Evolutionary conservation across 2,797 vertebrate species (phyloP).

Genomic region (Gymnothorax javanicus): DNA sequence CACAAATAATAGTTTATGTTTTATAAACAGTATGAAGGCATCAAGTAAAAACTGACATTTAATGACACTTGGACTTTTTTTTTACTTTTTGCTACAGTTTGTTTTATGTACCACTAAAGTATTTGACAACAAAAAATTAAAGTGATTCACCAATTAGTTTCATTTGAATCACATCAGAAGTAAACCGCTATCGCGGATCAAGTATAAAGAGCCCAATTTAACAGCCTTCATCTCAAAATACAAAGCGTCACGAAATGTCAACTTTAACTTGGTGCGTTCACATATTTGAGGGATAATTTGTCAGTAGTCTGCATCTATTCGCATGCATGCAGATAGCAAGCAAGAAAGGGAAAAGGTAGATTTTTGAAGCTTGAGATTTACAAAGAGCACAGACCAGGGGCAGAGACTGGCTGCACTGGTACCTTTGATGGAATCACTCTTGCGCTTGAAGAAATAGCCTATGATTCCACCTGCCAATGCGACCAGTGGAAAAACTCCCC

Average conservation of each 20-base stretch:
- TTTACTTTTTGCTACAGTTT: too few relatives aligned
- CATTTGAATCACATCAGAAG: too few relatives aligned
- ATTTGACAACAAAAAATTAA: too few relatives aligned
- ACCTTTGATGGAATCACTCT: slow-evolving; percentile 14
- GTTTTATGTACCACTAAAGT: too few relatives aligned
- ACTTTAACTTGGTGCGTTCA: too few relatives aligned
- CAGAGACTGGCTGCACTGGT: neutral
- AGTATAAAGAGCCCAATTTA: too few relatives aligned
- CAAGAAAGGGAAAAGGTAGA: neutral
- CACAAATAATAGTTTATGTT: neutral
- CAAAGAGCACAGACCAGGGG: neutral
- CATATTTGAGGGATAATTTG: neutral
- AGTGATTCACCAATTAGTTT: too few relatives aligned
- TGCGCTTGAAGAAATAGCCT: slow-evolving; percentile 11
- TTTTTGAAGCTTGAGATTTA: neutral
- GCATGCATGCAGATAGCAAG: neutral
- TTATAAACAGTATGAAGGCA: neutral
- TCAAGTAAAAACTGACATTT: too few relatives aligned
- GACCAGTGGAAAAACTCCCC: neutral
- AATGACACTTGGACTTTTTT: too few relatives aligned
- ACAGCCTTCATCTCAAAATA: too few relatives aligned
- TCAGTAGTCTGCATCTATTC: neutral
- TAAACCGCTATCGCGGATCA: too few relatives aligned
- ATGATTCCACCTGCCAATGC: neutral
- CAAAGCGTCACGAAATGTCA: too few relatives aligned